Evolutionary conservation across 2,113 vertebrate species (phyloP).

Genomic region (Craseonycteris thonglongyai): DNA sequence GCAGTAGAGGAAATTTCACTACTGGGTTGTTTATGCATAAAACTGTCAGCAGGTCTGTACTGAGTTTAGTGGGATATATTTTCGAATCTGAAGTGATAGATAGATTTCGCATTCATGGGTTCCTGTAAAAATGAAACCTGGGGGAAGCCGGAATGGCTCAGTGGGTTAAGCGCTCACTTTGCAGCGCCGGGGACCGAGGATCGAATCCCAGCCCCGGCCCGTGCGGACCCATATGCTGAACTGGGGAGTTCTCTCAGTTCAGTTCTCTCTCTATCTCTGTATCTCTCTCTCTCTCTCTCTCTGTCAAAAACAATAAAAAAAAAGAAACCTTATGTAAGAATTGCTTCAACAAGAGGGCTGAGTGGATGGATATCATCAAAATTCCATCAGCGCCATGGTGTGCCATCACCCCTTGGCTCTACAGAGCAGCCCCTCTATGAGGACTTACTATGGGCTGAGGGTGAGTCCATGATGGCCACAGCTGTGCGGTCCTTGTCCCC

Average conservation of each 20-base stretch:
- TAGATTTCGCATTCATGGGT: background rate
- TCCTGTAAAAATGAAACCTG: background rate
- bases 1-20: background rate
- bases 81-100: background rate
- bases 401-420: background rate
- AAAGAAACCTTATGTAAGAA: background rate
- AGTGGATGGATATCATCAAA: background rate
- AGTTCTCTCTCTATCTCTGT: no score
- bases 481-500: background rate
- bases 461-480: background rate
- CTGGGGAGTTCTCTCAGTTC: no score
- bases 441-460: background rate
- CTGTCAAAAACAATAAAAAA: no score
- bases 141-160: no score
- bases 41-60: background rate
- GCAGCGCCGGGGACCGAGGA: no score
- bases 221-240: no score
- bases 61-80: background rate
- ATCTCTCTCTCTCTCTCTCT: no score
- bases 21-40: background rate
- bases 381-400: background rate
- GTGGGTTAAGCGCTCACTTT: no score
- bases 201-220: no score
- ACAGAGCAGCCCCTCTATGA: background rate
- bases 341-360: background rate